A percentile compares a stretch with the other conserved stretches of the same genome.
Conservation (phyloP, 2,113 vertebrate species). For the Upupa epops region DNA sequence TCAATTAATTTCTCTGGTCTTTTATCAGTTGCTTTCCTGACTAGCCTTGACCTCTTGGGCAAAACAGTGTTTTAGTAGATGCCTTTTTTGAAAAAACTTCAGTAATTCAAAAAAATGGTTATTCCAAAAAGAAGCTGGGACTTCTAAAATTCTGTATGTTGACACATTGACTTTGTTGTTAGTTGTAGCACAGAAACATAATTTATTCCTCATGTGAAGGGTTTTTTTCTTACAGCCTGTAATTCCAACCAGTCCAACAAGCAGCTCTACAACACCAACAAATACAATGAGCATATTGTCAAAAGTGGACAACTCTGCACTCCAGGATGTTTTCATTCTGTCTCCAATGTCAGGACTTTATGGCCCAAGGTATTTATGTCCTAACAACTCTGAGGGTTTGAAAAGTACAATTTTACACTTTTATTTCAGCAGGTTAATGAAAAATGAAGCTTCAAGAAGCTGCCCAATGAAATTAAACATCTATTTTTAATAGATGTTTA, state of each 20-base stretch:
- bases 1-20: neutral
- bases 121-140: neutral
- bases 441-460: neutral
- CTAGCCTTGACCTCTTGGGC: neutral
- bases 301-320: slow-evolving; percentile 82
- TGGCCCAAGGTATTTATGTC: slow-evolving; percentile 80
- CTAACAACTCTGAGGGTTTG: neutral
- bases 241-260: slow-evolving; percentile 82
- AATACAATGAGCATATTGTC: slow-evolving; percentile 84
- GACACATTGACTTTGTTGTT: neutral
- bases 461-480: neutral
- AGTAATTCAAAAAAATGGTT: fast-evolving
- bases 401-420: neutral
- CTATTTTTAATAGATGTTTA: too few species aligned
- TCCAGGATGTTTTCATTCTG: slow-evolving; percentile 88
- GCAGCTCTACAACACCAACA: slow-evolving; percentile 82
- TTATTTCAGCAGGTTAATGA: neutral
- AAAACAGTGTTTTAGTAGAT: neutral
- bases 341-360: slow-evolving; percentile 86
- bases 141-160: neutral
- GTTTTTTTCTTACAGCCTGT: slow-evolving; percentile 72
- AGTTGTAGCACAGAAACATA: neutral
- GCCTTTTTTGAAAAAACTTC: neutral
- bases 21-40: neutral
- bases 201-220: neutral